Conservation (phyloP, 2,113 vertebrate species). For the Desmodus rotundus region DNA sequence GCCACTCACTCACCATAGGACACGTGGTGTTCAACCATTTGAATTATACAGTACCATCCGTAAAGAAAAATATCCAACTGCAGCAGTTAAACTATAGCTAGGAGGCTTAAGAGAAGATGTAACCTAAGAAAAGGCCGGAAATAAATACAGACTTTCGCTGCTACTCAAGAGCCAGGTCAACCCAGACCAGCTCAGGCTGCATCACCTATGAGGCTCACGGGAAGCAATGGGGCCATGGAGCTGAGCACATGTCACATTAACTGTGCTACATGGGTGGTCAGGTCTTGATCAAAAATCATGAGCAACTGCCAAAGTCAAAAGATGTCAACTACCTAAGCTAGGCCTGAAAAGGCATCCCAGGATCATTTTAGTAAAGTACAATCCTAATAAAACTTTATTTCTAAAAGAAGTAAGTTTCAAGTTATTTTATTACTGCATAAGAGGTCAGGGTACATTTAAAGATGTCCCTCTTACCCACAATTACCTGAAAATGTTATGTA, state of each 20-base stretch:
- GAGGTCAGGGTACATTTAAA: background rate
- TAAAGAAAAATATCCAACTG: rapidly evolving
- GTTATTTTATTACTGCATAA: too few species aligned
- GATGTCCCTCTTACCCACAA: background rate
- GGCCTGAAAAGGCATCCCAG: background rate
- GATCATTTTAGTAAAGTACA: background rate
- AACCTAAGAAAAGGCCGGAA: background rate
- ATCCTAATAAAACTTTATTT: background rate
- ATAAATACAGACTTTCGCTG: background rate
- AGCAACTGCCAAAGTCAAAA: background rate
- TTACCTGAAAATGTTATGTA: background rate
- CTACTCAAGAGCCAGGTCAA: background rate
- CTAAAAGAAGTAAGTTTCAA: background rate
- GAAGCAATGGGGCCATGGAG: background rate
- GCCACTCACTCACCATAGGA: too few species aligned
- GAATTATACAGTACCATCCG: rapidly evolving
- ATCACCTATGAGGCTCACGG: rapidly evolving
- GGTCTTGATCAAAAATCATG: background rate
- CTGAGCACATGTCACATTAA: rapidly evolving
- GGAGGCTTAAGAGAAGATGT: background rate
- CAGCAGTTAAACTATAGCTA: background rate
- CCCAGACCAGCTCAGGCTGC: background rate
- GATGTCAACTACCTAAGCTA: background rate
- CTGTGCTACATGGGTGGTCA: background rate
- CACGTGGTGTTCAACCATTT: rapidly evolving